Conservation (phyloP, 2,797 vertebrate genomes). For the Knipowitschia caucasica region DNA sequence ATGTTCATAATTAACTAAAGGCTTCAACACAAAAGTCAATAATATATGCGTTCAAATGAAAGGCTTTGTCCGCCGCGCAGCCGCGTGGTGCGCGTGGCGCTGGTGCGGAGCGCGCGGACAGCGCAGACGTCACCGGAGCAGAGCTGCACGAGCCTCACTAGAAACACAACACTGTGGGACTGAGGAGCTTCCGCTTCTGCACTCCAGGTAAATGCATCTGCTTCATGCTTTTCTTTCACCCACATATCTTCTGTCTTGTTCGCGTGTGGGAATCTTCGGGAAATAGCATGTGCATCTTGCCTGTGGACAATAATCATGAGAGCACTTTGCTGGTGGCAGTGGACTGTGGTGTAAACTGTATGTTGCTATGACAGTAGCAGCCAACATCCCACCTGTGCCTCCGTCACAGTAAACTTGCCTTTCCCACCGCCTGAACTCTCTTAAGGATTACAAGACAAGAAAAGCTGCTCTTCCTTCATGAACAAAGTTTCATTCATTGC, state of each 20-base stretch:
- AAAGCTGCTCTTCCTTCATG: slow-evolving; percentile 7
- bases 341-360: slow-evolving; percentile 53
- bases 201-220: slow-evolving; percentile 31
- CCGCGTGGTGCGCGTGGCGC: slow-evolving; percentile 48
- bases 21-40: too few relatives aligned
- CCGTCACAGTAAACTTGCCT: slow-evolving; percentile 4
- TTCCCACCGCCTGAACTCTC: slow-evolving; percentile 7
- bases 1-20: too few relatives aligned
- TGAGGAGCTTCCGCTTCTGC: slow-evolving; percentile 5
- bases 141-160: slow-evolving; percentile 33
- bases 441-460: background rate
- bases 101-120: slow-evolving; percentile 34
- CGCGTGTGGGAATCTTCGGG: slow-evolving; percentile 9
- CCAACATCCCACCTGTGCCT: slow-evolving; percentile 68
- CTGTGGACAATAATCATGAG: slow-evolving; percentile 19
- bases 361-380: slow-evolving; percentile 66
- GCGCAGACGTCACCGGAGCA: slow-evolving; percentile 53
- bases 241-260: slow-evolving; percentile 8
- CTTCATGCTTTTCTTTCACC: background rate
- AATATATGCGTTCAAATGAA: too few relatives aligned
- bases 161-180: slow-evolving; percentile 27
- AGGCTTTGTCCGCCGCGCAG: slow-evolving; percentile 33
- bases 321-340: slow-evolving; percentile 34
- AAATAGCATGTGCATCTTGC: slow-evolving; percentile 31
- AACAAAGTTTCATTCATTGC: background rate